Conservation (phyloP, 2,113 vertebrate species). For the Notechis scutatus region DNA sequence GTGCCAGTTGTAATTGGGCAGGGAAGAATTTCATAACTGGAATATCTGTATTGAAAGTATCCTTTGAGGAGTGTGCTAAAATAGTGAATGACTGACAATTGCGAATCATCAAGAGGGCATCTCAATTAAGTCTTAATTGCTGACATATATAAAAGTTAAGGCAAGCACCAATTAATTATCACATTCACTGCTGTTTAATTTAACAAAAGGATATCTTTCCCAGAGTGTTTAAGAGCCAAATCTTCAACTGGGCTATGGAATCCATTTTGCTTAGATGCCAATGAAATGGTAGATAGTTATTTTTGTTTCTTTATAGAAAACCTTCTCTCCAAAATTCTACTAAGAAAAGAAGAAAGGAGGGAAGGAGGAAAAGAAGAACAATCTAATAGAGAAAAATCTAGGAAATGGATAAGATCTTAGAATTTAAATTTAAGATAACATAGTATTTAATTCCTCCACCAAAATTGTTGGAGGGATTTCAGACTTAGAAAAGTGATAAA, state of each 20-base stretch:
- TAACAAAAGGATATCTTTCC: not conserved
- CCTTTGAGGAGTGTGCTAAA: not conserved
- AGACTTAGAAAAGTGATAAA: constrained; percentile 68
- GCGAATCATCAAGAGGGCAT: not conserved
- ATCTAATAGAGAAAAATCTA: not conserved
- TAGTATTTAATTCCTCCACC: constrained; percentile 13
- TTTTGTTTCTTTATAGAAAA: not conserved
- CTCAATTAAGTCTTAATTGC: not conserved
- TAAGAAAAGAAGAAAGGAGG: not conserved
- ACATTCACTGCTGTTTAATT: not conserved
- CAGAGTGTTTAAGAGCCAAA: not conserved
- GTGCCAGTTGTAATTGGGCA: not conserved
- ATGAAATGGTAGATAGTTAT: not conserved
- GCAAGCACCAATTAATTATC: not conserved
- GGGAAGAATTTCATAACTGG: not conserved
- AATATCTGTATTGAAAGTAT: not conserved
- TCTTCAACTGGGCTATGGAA: not conserved
- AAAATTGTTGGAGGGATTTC: constrained; percentile 9
- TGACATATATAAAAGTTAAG: not conserved
- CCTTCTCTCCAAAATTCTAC: not conserved
- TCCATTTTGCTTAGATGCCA: not conserved
- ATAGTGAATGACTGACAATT: not conserved
- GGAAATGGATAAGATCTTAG: not conserved
- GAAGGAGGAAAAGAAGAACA: not conserved
- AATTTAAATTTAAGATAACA: not conserved